Evolutionary conservation across 2,888 invertebrate species (phyloP).

Genomic region (Apamea anceps): DNA sequence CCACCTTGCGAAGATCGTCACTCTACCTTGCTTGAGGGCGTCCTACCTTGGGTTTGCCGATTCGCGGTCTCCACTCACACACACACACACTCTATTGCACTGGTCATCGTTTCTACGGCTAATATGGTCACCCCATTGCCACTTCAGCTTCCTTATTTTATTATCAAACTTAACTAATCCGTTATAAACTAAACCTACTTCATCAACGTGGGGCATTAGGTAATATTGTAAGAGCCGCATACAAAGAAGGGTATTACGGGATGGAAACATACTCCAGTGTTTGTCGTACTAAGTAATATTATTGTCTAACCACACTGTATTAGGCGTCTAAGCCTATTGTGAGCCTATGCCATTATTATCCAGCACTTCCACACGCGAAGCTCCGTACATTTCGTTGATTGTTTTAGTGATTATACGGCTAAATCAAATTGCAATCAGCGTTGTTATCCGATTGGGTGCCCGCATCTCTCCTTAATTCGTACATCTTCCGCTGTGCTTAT

Average conservation of each 20-base stretch:
- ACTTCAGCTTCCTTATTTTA: neutral
- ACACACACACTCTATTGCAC: no score
- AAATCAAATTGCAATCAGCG: slow-evolving; percentile 73
- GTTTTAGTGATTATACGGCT: slow-evolving; percentile 70
- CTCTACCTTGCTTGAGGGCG: no score
- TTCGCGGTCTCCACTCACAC: neutral
- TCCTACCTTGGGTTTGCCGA: neutral
- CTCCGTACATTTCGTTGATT: slow-evolving; percentile 67
- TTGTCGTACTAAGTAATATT: slow-evolving; percentile 61
- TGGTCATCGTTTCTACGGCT: neutral
- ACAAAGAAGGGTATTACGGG: slow-evolving; percentile 40
- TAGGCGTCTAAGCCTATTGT: slow-evolving; percentile 59
- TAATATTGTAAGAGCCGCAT: slow-evolving; percentile 36
- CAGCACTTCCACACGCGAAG: slow-evolving; percentile 46
- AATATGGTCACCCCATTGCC: no score
- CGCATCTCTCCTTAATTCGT: slow-evolving; percentile 61
- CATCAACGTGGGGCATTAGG: slow-evolving; percentile 14
- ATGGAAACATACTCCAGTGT: slow-evolving; percentile 40
- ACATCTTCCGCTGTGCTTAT: slow-evolving; percentile 42
- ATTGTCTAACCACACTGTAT: slow-evolving; percentile 58
- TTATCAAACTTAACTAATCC: neutral
- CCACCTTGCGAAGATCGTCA: neutral
- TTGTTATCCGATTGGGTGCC: slow-evolving; percentile 65
- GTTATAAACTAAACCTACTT: slow-evolving; percentile 10
- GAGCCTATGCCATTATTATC: slow-evolving; percentile 51